Percentiles rank a stretch among this genome's conserved stretches.
Evolutionary conservation across 1,140 invertebrate species (phyloP).

Genomic region (Acromyrmex echinatior): DNA sequence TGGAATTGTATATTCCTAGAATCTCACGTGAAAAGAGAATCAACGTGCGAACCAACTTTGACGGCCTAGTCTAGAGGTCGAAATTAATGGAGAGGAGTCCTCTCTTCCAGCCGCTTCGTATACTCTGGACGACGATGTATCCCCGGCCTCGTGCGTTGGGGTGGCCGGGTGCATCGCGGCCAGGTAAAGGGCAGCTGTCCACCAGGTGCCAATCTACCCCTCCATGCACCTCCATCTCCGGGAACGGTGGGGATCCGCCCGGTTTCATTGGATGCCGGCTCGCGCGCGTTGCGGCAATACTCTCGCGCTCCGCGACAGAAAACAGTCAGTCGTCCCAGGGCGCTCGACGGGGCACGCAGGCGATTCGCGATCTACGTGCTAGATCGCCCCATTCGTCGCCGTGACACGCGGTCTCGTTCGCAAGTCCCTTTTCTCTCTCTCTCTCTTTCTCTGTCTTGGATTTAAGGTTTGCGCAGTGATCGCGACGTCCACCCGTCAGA

Average conservation of each 20-base stretch:
- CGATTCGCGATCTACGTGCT: slow-evolving; percentile 22
- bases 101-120: slow-evolving; percentile 62
- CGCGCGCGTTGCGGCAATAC: slow-evolving; percentile 83
- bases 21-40: not conserved
- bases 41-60: not conserved
- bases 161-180: slow-evolving; percentile 79
- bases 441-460: not conserved
- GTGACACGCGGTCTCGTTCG: slow-evolving; percentile 70
- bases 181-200: slow-evolving; percentile 84
- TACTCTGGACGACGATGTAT: slow-evolving; percentile 66
- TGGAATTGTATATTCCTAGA: not conserved
- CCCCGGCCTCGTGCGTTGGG: slow-evolving; percentile 66
- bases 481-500: not conserved
- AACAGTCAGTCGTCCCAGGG: slow-evolving; percentile 82
- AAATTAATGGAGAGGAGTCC: slow-evolving; percentile 33
- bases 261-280: slow-evolving; percentile 82
- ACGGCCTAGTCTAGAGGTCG: not conserved
- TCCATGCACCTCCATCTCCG: slow-evolving; percentile 45
- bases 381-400: slow-evolving; percentile 38
- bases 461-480: slow-evolving; percentile 11
- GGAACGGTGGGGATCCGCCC: slow-evolving; percentile 46
- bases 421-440: not conserved
- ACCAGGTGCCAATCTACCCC: slow-evolving; percentile 80
- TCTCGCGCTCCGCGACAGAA: slow-evolving; percentile 71
- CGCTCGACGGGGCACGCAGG: slow-evolving; percentile 74